Conservation (phyloP, 2,888 invertebrate species). For the Priocnemis perturbator region DNA sequence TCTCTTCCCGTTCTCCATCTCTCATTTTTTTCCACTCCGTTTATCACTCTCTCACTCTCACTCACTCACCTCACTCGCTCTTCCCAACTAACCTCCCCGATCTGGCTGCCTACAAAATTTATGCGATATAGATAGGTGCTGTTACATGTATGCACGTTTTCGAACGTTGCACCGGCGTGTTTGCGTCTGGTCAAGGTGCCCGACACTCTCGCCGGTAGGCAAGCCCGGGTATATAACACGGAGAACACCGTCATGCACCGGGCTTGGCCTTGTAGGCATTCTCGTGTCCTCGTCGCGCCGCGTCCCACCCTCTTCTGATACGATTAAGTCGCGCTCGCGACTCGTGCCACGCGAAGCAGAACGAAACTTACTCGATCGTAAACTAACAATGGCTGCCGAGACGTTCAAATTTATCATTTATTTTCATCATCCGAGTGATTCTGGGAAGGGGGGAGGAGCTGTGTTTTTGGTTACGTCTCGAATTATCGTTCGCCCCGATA, state of each 20-base stretch:
- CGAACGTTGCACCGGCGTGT: slow-evolving; percentile 62
- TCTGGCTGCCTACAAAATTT: slow-evolving; percentile 24
- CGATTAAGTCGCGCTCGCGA: slow-evolving; percentile 40
- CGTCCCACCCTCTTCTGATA: slow-evolving; percentile 34
- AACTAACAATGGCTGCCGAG: too few relatives aligned
- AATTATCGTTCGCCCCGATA: too few relatives aligned
- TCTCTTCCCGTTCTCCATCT: not conserved
- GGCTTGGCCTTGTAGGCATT: slow-evolving; percentile 52
- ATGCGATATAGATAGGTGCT: slow-evolving; percentile 26
- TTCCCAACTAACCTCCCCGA: not conserved
- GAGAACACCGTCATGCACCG: slow-evolving; percentile 32
- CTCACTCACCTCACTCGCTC: not conserved
- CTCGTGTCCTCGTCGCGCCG: slow-evolving; percentile 46
- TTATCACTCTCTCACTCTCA: not conserved
- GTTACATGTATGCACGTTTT: slow-evolving; percentile 31
- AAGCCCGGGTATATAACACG: slow-evolving; percentile 2
- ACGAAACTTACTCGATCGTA: too few relatives aligned
- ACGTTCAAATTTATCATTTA: too few relatives aligned
- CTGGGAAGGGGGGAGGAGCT: too few relatives aligned
- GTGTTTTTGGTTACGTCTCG: too few relatives aligned
- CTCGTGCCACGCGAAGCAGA: slow-evolving; percentile 23
- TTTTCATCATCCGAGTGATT: too few relatives aligned
- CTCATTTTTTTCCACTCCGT: not conserved
- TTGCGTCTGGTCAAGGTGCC: slow-evolving; percentile 67
- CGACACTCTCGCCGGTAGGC: slow-evolving; percentile 42